Base-by-base conservation (phyloP, 2,797 vertebrate species). In the Takifugu ocellatus region DNA sequence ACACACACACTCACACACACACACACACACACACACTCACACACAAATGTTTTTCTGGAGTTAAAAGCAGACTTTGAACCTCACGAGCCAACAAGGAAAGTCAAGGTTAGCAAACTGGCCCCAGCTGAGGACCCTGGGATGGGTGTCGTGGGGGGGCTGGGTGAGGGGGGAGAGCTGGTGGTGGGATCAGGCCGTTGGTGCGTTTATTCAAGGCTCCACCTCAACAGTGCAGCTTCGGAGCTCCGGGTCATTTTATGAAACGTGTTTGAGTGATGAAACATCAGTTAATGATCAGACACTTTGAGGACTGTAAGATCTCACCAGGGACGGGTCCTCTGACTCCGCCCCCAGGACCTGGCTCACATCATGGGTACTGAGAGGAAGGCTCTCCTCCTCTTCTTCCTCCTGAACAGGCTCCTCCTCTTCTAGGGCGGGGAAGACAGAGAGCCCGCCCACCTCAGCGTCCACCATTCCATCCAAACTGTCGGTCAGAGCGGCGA, bases 381-480 rank as follows among this genome's bases (percentile, higher is more conserved):
- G 75, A 75, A 88, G 92, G 25, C 63, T 58, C 46, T 82, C 31
- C 31, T 33, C 31, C 31, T 33, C 92, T 25, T 90, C 88, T 45
- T 89, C 88, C 11, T 85, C 84, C 68, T 80, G 84, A 49, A 84
- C 85, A 7, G 87, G 81, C 60, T 86, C 91, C 61, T 93, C 93
- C 60, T 90, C 36, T 5, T 39, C 95, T 85, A 96, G 87, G 72
- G 90, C 84, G 31, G 90, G 92, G 87, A 98, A 98, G 80, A 92
- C 93, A 24, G 93, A 94, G 71, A 98, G 92, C 60, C 92, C 92
- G 81, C 93, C 89, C 74, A 92, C 94, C 88, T 94, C 90, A 2
- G 94, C 94, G 59, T 96, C 96, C 83, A 95, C 94, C 79, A 98
- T 96, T 88, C 94, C 93, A 70, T 96, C 97, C 91, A 98, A 77